These are phyloP conservation scores for Heliconius hewitsoni DNA, from an alignment of 1,140 invertebrate species.

Conservation along the genomic window DNA sequence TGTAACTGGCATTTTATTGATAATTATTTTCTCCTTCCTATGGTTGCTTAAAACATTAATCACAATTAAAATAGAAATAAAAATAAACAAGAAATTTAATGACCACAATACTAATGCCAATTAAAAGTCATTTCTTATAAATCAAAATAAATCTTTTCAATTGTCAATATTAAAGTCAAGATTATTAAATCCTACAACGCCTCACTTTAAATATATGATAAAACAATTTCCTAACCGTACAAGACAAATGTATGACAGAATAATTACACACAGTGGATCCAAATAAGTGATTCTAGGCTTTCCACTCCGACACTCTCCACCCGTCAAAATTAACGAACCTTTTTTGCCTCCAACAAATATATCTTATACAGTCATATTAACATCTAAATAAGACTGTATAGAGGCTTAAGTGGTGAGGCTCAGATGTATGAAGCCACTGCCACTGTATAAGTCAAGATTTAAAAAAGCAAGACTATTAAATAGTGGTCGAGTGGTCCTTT, in stretches of 20 bases:
- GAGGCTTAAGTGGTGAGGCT: not conserved
- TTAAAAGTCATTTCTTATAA: not conserved
- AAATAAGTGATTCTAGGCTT: conserved; percentile 70
- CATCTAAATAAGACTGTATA: conserved; percentile 29
- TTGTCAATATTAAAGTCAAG: not conserved
- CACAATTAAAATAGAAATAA: no score
- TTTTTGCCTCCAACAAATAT: conserved; percentile 50
- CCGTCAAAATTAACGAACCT: conserved; percentile 74
- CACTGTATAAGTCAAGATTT: conserved; percentile 62
- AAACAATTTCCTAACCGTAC: conserved; percentile 36
- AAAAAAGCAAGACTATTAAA: conserved; percentile 75
- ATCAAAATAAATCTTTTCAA: not conserved
- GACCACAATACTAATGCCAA: not conserved
- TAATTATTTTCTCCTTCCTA: no score
- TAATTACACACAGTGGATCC: conserved; percentile 72
- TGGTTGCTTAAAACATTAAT: no score
- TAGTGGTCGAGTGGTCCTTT: conserved; percentile 72
- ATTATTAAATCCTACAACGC: not conserved
- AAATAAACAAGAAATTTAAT: not conserved
- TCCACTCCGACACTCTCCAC: conserved; percentile 75
- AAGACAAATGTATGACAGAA: conserved; percentile 44
- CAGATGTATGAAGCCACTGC: conserved; percentile 35
- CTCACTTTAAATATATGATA: conserved; percentile 1
- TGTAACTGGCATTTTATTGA: no score
- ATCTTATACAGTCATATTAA: conserved; percentile 8